A percentile compares a stretch with the other conserved stretches of the same genome.
Conservation (phyloP, 2,797 vertebrate genomes). For the Chelmon rostratus region DNA sequence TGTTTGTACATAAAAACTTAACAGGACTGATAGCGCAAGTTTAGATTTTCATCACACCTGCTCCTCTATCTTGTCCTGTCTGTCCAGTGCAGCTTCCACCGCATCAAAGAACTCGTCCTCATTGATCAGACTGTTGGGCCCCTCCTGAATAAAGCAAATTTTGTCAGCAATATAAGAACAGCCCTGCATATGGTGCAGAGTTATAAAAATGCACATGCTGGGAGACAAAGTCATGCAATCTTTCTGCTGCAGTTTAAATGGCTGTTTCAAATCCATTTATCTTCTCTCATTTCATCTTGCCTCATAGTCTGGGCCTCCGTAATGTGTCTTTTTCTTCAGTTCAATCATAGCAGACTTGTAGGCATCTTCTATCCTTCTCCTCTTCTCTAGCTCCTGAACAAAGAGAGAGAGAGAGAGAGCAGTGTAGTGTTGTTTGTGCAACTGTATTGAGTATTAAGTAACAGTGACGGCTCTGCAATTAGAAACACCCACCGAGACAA, state of each 20-base stretch:
- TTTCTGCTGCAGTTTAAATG: constrained; percentile 5
- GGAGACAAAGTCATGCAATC: background rate
- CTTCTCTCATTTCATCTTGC: constrained; percentile 70
- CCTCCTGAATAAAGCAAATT: constrained; percentile 78
- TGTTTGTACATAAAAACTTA: background rate
- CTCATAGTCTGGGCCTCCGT: constrained; percentile 98
- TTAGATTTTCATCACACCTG: constrained; percentile 84
- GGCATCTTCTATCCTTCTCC: constrained; percentile 92
- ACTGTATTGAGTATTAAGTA: background rate
- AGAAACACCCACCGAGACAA: constrained; percentile 8
- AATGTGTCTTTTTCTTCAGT: constrained; percentile 97
- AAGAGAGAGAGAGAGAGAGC: background rate
- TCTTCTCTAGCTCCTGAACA: constrained; percentile 92
- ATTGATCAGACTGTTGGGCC: constrained; percentile 95
- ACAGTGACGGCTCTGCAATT: background rate
- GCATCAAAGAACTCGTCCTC: constrained; percentile 98
- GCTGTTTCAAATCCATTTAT: background rate
- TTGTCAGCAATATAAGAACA: constrained; percentile 12
- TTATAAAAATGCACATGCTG: background rate
- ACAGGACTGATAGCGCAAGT: background rate
- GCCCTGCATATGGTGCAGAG: background rate
- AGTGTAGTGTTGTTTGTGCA: background rate
- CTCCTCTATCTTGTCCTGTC: constrained; percentile 97
- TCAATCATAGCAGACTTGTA: constrained; percentile 93
- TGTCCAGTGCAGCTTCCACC: constrained; percentile 95